These are phyloP conservation scores for Datnioides undecimradiatus DNA, from an alignment of 2,113 vertebrate genomes.

Conservation along the genomic window DNA sequence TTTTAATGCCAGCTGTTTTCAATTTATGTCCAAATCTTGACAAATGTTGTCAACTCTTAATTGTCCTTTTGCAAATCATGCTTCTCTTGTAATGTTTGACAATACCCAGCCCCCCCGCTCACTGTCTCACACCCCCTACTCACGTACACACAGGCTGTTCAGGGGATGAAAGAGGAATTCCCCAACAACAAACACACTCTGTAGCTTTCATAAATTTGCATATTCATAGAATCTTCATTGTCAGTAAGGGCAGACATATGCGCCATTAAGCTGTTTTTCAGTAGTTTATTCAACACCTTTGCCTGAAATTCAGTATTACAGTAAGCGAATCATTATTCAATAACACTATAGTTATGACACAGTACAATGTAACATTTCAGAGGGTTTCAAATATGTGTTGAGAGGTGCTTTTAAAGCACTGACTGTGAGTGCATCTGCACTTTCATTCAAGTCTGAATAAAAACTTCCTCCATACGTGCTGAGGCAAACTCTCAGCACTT, in stretches of 20 bases:
- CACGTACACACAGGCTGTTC: no score
- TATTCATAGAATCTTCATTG: conserved; percentile 18
- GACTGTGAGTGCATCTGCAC: not conserved
- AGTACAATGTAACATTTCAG: conserved; percentile 22
- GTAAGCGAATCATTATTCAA: no score
- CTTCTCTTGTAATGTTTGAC: not conserved
- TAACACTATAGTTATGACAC: conserved; percentile 7
- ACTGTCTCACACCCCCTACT: no score
- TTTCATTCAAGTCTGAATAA: not conserved
- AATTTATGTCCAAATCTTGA: no score
- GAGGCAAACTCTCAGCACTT: conserved; percentile 11
- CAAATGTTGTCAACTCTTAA: not conserved
- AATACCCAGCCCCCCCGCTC: not conserved
- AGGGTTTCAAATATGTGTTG: not conserved
- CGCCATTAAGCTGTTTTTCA: not conserved
- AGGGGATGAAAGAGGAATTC: conserved; percentile 2
- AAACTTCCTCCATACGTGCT: conserved; percentile 14
- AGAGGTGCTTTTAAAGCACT: not conserved
- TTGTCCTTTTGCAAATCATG: not conserved
- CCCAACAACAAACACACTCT: conserved; percentile 5
- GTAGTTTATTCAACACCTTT: not conserved
- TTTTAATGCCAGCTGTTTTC: no score
- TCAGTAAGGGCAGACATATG: conserved; percentile 4
- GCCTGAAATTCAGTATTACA: not conserved
- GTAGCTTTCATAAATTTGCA: conserved; percentile 15